Percentiles rank a stretch among this genome's conserved stretches.
Conservation (phyloP, 2,113 vertebrate species). For the Chaetodon auriga region DNA sequence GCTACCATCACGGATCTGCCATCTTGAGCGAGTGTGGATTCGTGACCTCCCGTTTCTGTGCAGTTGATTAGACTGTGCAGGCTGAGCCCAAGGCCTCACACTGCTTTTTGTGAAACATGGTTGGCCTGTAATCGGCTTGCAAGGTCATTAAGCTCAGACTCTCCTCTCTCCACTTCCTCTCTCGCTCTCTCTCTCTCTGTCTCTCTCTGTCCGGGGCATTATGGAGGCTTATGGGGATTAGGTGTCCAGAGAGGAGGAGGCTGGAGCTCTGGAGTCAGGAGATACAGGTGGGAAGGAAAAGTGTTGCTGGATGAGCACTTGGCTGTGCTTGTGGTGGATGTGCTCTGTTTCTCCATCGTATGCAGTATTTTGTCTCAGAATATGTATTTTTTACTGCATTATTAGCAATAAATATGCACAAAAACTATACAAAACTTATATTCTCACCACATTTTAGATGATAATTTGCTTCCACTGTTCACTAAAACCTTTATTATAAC, state of each 20-base stretch:
- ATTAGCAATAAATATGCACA: not conserved
- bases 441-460: not conserved
- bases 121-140: constrained; percentile 70
- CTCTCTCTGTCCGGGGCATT: constrained; percentile 50
- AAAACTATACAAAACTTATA: not conserved
- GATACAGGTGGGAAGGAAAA: constrained; percentile 46
- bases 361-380: not conserved
- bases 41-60: not conserved
- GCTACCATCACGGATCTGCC: too few relatives aligned
- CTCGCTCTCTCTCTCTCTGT: not conserved
- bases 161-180: constrained; percentile 33
- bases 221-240: constrained; percentile 73
- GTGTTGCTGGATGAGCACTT: not conserved
- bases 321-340: not conserved
- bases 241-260: constrained; percentile 49
- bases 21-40: not conserved
- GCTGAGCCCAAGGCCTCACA: not conserved
- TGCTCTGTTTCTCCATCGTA: not conserved
- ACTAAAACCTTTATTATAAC: too few relatives aligned
- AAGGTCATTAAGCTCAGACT: constrained; percentile 67
- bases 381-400: not conserved
- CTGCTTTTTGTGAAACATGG: constrained; percentile 45
- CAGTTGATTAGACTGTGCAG: not conserved
- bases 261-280: constrained; percentile 47
- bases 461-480: not conserved